Percentiles rank a stretch among this genome's conserved stretches.
Evolutionary conservation across 2,888 invertebrate species (phyloP).

Genomic region (Lucinisca nassula): DNA sequence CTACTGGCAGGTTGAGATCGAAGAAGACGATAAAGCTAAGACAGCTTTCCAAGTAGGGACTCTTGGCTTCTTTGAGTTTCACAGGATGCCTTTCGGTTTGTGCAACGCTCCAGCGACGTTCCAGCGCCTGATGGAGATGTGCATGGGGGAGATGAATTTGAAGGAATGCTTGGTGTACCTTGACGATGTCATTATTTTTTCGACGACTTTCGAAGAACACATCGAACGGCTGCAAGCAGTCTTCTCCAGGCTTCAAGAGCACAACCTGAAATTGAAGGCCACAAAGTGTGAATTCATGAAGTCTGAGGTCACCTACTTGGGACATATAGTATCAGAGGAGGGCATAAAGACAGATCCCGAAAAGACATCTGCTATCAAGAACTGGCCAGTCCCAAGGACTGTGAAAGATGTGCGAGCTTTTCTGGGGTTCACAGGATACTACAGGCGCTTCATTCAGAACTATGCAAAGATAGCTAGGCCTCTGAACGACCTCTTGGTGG

Average conservation of each 20-base stretch:
- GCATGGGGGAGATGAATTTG: background rate
- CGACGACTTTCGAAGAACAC: background rate
- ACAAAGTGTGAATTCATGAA: background rate
- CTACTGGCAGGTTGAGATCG: too few relatives aligned
- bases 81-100: too few relatives aligned
- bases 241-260: background rate
- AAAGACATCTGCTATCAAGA: background rate
- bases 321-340: background rate
- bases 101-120: too few relatives aligned
- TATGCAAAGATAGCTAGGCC: background rate
- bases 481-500: background rate
- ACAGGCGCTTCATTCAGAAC: conserved; percentile 15
- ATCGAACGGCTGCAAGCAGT: background rate
- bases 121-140: too few relatives aligned
- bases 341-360: background rate
- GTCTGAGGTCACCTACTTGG: background rate
- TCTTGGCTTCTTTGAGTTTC: too few relatives aligned
- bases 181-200: background rate
- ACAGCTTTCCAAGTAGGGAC: too few relatives aligned
- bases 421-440: background rate
- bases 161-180: background rate
- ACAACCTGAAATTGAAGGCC: background rate
- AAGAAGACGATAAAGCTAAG: too few relatives aligned
- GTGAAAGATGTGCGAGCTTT: background rate
- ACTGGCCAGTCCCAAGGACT: background rate